Evolutionary conservation across 2,888 invertebrate species (phyloP), one percentile per base, ranked within the genome.

Genomic region (Cerceris ruficornis): DNA sequence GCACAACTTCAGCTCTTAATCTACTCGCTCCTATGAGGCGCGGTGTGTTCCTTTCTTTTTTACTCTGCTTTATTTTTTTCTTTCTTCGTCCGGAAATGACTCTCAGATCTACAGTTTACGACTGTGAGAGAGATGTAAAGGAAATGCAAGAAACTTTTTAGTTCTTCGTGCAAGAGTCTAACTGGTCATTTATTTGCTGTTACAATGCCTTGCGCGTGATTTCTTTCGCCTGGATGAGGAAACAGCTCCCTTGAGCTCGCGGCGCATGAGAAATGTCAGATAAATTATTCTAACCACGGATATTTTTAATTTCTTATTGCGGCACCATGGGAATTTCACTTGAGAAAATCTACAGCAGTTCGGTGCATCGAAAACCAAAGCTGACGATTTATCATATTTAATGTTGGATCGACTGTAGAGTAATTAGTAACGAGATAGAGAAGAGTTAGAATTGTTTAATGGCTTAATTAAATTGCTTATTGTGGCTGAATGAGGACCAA

Each of bases 221-320:
- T 55, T 55, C 55, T 62, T 68, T 61, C 43, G 14, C 57, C 43
- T 11, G 42, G 42, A 28, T n/a, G 9, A n/a, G 13, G 28, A 39
- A 65, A 55, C 13, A 42, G 15, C 42, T 57, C 55, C 14, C 50
- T 52, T 9, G 8, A 14, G 28, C 55, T 11, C 17, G 6, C 7
- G 54, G 55, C 60, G 60, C 69, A 57, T 49, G 57, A 62, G 73
- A 61, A 73, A 49, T 42, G 68, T 57, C 68, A 57, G 72, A 68
- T 69, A 69, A 68, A 62, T 73, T 73, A 62, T 74, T 69, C 68
- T 61, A 69, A 73, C 69, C 66, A 28, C 28, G 28, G 28, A 11
- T 46, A 46, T 46, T 11, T 11, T 46, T 46, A 46, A 46, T 46
- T 46, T 46, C 46, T 46, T 46, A 46, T 46, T 46, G 46, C 50